A percentile compares a stretch with the other conserved stretches of the same genome.
Conservation (phyloP, 2,113 vertebrate genomes). For the Phocoena phocoena region DNA sequence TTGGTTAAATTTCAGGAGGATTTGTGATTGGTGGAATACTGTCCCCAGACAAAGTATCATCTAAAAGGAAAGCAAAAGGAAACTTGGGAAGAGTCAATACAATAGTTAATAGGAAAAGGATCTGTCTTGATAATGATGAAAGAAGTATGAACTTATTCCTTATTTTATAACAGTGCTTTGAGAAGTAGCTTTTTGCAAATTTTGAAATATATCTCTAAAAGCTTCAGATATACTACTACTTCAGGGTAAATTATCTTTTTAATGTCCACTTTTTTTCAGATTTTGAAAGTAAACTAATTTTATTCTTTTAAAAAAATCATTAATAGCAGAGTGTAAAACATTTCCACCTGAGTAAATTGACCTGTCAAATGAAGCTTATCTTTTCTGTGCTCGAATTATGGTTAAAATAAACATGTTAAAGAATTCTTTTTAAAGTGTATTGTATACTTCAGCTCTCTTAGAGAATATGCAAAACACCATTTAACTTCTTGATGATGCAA, state of each 20-base stretch:
- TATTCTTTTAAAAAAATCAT: not conserved
- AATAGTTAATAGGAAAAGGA: slow-evolving; percentile 21
- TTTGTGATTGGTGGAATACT: slow-evolving; percentile 77
- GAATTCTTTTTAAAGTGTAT: not conserved
- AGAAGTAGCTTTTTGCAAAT: slow-evolving; percentile 12
- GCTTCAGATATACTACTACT: not conserved
- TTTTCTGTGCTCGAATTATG: not conserved
- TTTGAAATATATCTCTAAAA: slow-evolving; percentile 55
- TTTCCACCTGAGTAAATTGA: not conserved
- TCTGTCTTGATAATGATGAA: slow-evolving; percentile 21
- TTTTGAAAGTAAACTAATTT: not conserved
- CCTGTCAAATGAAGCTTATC: not conserved
- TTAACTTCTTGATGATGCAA: not conserved
- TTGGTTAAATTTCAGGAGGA: slow-evolving; percentile 78
- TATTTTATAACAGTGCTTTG: slow-evolving; percentile 53
- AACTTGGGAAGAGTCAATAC: slow-evolving; percentile 40
- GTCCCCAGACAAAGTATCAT: slow-evolving; percentile 62
- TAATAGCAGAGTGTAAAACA: not conserved
- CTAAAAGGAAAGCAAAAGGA: slow-evolving; percentile 48
- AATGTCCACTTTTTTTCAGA: not conserved
- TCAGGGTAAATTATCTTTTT: slow-evolving; percentile 38
- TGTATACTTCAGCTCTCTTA: not conserved
- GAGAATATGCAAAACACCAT: not conserved
- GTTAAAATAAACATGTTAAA: not conserved
- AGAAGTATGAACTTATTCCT: slow-evolving; percentile 76